Evolutionary conservation across 2,888 invertebrate genomes (phyloP).

Genomic region (Sisyra terminalis): DNA sequence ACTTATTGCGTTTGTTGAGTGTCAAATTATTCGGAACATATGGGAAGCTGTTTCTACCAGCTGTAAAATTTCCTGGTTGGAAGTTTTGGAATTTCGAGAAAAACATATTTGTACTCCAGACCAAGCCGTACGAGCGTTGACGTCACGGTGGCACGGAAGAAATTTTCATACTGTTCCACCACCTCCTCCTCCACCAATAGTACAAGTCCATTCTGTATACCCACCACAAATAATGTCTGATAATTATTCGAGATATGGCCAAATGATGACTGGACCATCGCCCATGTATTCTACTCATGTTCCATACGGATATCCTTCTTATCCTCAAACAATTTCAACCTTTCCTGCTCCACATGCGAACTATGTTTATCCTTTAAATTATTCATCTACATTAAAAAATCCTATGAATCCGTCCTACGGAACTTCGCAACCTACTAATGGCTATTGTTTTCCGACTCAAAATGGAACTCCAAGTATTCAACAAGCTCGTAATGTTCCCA

Average conservation of each 20-base stretch:
- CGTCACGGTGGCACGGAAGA: slow-evolving; percentile 27
- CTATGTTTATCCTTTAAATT: slow-evolving; percentile 1
- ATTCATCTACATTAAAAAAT: no score
- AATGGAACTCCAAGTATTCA: slow-evolving; percentile 29
- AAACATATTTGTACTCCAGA: slow-evolving; percentile 35
- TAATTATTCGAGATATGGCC: slow-evolving; percentile 12
- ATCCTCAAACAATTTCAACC: slow-evolving; percentile 11
- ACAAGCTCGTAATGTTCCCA: slow-evolving; percentile 35
- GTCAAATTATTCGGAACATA: slow-evolving; percentile 65
- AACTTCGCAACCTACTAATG: slow-evolving; percentile 21
- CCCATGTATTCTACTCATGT: slow-evolving; percentile 11
- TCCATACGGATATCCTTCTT: slow-evolving; percentile 13
- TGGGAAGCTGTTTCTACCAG: slow-evolving; percentile 49
- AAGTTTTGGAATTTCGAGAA: slow-evolving; percentile 45
- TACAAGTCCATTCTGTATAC: slow-evolving; percentile 15
- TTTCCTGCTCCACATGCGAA: slow-evolving; percentile 5
- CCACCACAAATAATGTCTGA: slow-evolving; percentile 5
- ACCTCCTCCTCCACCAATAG: slow-evolving; percentile 12
- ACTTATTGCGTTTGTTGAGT: slow-evolving; percentile 73
- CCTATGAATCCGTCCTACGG: no score
- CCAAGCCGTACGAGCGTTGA: slow-evolving; percentile 31
- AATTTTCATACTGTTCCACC: slow-evolving; percentile 20
- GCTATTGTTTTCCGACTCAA: slow-evolving; percentile 20
- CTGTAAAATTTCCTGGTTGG: slow-evolving; percentile 42
- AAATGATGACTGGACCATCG: slow-evolving; percentile 15